phyloP scores from a whole-genome alignment of 2,888 invertebrate species.

The Pyrochroa serraticornis region DNA sequence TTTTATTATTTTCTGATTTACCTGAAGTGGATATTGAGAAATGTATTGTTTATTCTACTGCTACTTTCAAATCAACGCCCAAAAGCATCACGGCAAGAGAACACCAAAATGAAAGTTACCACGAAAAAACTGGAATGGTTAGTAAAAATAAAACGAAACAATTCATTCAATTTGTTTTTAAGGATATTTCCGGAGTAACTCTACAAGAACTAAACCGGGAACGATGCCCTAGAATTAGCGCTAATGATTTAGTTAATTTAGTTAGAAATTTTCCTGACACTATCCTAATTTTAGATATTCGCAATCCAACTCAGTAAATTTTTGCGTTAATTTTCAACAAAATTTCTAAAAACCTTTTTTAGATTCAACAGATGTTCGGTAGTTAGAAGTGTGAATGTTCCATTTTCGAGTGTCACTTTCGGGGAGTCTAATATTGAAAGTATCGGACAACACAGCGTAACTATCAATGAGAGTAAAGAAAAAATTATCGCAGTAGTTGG shows the following conservation, averaged over 20 bases:
- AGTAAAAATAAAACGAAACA: conserved; percentile 3
- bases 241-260: conserved; percentile 80
- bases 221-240: conserved; percentile 83
- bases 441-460: conserved; percentile 68
- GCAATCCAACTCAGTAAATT: conserved; percentile 67
- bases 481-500: conserved; percentile 81
- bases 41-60: conserved; percentile 87
- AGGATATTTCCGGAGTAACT: conserved; percentile 75
- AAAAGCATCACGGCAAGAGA: conserved; percentile 85
- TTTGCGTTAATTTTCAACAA: conserved; percentile 48
- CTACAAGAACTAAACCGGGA: conserved; percentile 74
- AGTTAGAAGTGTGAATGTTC: conserved; percentile 85
- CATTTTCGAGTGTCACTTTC: conserved; percentile 79
- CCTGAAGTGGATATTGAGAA: conserved; percentile 96
- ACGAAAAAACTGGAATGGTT: conserved; percentile 42
- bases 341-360: conserved; percentile 45
- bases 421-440: conserved; percentile 73
- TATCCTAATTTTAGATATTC: conserved; percentile 72
- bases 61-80: conserved; percentile 85
- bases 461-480: conserved; percentile 66
- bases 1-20: conserved; percentile 96
- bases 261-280: conserved; percentile 65
- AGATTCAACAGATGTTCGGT: conserved; percentile 82
- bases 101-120: conserved; percentile 64
- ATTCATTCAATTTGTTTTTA: conserved; percentile 34